phyloP scores from a whole-genome alignment of 2,113 vertebrate species.

The Sakesphorus luctuosus region DNA sequence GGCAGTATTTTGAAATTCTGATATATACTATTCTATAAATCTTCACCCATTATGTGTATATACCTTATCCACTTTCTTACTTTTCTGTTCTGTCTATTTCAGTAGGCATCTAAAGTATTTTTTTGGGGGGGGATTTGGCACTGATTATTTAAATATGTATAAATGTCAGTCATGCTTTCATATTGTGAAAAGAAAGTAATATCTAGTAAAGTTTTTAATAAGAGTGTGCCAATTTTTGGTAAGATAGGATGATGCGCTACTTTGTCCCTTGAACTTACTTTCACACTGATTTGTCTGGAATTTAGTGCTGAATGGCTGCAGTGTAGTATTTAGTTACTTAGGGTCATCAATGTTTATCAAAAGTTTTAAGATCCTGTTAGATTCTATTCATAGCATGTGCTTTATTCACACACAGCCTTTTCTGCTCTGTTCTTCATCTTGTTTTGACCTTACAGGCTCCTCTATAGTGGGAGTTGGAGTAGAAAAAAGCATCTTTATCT shows the following conservation, averaged over 20 bases:
- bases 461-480: background rate
- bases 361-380: background rate
- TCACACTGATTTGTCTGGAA: background rate
- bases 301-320: background rate
- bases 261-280: background rate
- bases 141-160: background rate
- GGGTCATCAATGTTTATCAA: background rate
- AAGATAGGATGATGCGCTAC: background rate
- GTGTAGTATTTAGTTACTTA: background rate
- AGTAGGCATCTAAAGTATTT: background rate
- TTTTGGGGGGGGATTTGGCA: background rate
- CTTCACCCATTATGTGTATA: background rate
- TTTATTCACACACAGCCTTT: background rate
- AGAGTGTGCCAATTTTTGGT: background rate
- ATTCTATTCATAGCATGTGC: background rate
- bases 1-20: background rate
- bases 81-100: background rate
- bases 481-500: background rate
- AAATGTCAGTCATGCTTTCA: background rate
- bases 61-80: background rate
- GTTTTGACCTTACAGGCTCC: background rate
- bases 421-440: background rate
- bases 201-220: background rate
- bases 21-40: background rate
- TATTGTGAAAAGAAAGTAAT: background rate